Base-by-base conservation (phyloP, 2,113 vertebrate species). In the Narcine bancroftii region DNA sequence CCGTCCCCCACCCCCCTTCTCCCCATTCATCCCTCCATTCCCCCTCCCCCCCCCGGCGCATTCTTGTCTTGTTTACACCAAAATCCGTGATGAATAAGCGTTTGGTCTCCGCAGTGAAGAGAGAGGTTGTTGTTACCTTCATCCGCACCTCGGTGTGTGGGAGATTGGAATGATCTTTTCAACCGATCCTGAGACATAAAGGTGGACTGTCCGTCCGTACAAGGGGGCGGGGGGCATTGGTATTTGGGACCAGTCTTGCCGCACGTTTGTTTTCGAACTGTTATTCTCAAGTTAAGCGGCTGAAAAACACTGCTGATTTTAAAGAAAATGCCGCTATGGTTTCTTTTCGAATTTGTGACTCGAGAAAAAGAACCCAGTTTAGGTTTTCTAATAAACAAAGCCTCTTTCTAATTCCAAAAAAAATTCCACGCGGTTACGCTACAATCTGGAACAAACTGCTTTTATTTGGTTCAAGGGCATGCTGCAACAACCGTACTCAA, bases 51-150 rank as follows among this genome's bases (percentile, higher is more conserved):
- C 63, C 63, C 89, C 39, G 45, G 39, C 63, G 42, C 63, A 47
- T 69, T 66, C 89, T 47, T 91, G 89, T 91, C 63, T 91, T 91
- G 89, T 91, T 91, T 91, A 91, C 89, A 69, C 63, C 89, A 91
- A 91, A 91, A 69, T 15, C 65, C 39, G 39, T 39, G 63, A 69
- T 91, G 89, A 91, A 69, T 91, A 66, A 91, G 56, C 63, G 65
- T 69, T 69, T 66, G 87, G 39, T 91, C 19, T 42, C 63, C 65
- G 63, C 63, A 91, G 56, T 65, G 87, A 91, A 47, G n/a, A 42
- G 87, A 65, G n/a, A 66, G 6, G n/a, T n/a, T 42, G 36, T 42
- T 91, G 36, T 91, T 42, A 33, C 63, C 89, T 71, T 42, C 39
- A 6, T 47, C 21, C 63, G 81, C 33, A 87, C 15, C 60, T 60